These are phyloP conservation scores for Clupea harengus DNA, from an alignment of 2,113 vertebrate species.

Conservation along the genomic window DNA sequence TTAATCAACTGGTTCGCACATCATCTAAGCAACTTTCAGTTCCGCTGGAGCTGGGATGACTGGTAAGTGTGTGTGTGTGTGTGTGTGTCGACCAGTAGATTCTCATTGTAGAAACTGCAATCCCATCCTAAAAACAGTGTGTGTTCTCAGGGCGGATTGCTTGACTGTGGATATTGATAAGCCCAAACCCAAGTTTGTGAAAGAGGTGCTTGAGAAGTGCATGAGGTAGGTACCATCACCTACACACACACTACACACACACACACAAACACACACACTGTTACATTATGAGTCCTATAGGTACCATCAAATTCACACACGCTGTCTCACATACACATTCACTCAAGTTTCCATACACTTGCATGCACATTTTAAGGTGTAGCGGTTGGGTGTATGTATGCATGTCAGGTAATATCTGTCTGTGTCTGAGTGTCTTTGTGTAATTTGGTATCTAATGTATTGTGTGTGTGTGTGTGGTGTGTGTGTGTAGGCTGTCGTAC, in stretches of 20 bases:
- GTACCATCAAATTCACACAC: no score
- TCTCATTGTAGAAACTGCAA: no score
- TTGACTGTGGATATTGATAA: conserved; percentile 86
- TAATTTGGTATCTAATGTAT: background rate
- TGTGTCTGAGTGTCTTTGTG: background rate
- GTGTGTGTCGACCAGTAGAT: background rate
- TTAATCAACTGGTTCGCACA: conserved; percentile 95
- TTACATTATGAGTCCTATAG: no score
- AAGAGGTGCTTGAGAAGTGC: conserved; percentile 93
- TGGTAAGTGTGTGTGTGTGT: conserved; percentile 76
- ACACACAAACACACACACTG: background rate
- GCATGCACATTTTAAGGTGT: background rate
- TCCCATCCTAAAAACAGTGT: background rate
- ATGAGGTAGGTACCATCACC: conserved; percentile 78
- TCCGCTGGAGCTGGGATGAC: conserved; percentile 98
- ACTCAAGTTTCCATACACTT: background rate
- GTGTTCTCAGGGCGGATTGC: conserved; percentile 85
- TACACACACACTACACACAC: background rate
- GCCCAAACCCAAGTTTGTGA: conserved; percentile 96
- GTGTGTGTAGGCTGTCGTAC: conserved; percentile 83
- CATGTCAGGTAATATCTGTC: background rate
- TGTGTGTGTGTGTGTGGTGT: background rate
- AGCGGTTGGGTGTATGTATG: background rate
- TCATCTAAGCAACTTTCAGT: conserved; percentile 97
- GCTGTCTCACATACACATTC: background rate